Evolutionary conservation across 2,113 vertebrate genomes (phyloP).

Genomic region (Silurus glanis): DNA sequence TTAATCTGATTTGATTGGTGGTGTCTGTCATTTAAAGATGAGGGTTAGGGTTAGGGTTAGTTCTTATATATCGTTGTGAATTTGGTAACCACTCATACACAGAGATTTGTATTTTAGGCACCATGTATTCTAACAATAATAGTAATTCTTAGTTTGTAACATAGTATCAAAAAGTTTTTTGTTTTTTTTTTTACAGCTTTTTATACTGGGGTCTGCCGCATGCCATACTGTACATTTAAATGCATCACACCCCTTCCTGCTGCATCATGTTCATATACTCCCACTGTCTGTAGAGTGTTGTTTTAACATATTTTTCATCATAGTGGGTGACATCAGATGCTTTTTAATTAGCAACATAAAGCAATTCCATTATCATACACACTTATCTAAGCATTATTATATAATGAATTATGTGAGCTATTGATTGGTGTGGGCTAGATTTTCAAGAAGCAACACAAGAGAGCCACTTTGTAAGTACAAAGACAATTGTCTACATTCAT

Average conservation of each 20-base stretch:
- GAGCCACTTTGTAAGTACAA: constrained; percentile 1
- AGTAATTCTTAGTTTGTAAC: no score
- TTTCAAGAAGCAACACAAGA: not conserved
- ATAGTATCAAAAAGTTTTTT: no score
- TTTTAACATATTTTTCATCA: not conserved
- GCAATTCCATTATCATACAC: not conserved
- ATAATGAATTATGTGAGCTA: not conserved
- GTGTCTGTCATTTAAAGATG: not conserved
- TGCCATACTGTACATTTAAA: no score
- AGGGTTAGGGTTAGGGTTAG: no score
- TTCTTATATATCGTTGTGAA: not conserved
- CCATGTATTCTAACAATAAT: no score
- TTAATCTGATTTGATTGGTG: not conserved
- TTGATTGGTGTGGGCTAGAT: not conserved
- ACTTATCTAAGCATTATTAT: not conserved
- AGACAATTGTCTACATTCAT: not conserved
- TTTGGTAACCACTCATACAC: not conserved
- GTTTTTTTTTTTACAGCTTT: no score
- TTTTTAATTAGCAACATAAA: not conserved
- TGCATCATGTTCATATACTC: not conserved
- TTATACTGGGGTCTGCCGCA: no score
- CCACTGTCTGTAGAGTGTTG: not conserved
- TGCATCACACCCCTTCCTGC: no score
- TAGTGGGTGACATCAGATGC: not conserved
- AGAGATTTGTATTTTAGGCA: no score